Base-by-base conservation (phyloP, 2,888 invertebrate species). In the Microplitis deprimator region DNA sequence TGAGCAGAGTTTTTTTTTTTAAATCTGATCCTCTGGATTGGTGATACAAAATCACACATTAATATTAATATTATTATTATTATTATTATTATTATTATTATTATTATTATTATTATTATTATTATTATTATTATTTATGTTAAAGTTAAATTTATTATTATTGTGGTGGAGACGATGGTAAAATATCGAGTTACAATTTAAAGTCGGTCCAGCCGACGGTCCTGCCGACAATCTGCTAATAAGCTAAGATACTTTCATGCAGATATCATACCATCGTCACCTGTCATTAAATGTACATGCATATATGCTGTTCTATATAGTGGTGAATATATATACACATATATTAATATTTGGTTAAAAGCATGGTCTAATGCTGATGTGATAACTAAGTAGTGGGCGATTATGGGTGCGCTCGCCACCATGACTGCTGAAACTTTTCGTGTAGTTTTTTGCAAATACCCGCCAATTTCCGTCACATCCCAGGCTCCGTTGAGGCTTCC, bases 401-500 rank as follows among this genome's bases (percentile, higher is more conserved):
- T 90, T 89, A 92, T 89, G 95, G 94, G 93, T 95, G 94, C 91
- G 95, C 93, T 91, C 94, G 94, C 95, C 96, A 95, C 95, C 95
- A 95, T 91, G 94, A 86, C 84, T 89, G 95, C 92, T 95, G 95
- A 92, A 95, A 94, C 92, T 95, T 96, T 92, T 96, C 96, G 91
- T 95, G 94, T 92, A 96, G 93, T 93, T 96, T 96, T 92, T 94
- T 95, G 92, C 95, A 96, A 92, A 96, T 94, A 92, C 95, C 95
- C 91, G 95, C 93, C 92, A 96, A 94, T 94, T 95, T 96, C 95
- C 96, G 96, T 96, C 96, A 96, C 95, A 96, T 96, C 91, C 96
- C 96, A 92, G 92, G 88, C 68, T 89, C 89, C 17, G 87, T 86
- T 62, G 87, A 84, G 69, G 83, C 86, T n/a, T 87, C 90, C 68